Percentiles rank a stretch among this genome's conserved stretches.
These are phyloP conservation scores for Eupithecia vulgata DNA, from an alignment of 2,888 invertebrate species.

Conservation along the genomic window DNA sequence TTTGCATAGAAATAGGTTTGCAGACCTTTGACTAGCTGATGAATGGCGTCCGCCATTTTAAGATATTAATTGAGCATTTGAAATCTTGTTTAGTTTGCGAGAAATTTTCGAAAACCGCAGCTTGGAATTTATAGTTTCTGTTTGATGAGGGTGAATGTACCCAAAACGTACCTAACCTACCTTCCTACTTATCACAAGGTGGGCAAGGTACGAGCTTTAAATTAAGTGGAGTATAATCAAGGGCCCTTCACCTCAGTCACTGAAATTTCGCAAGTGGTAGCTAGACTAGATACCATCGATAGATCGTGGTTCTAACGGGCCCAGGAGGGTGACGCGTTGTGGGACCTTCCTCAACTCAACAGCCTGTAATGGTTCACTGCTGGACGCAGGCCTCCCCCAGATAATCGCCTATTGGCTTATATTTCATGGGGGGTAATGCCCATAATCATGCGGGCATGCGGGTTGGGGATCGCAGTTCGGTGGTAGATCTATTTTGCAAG, in stretches of 20 bases:
- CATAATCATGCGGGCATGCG: no score
- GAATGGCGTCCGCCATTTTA: constrained; percentile 41
- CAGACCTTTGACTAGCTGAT: constrained; percentile 46
- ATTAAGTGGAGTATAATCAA: neutral
- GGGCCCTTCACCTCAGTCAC: neutral
- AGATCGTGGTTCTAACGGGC: neutral
- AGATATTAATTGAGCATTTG: constrained; percentile 32
- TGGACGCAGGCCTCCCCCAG: no score
- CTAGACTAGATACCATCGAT: neutral
- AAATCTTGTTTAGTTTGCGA: constrained; percentile 18
- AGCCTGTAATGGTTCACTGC: no score
- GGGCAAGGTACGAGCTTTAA: neutral
- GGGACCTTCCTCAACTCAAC: no score
- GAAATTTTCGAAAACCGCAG: constrained; percentile 21
- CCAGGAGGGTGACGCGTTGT: neutral
- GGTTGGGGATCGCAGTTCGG: no score
- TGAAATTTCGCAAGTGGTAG: neutral
- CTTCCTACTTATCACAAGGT: neutral
- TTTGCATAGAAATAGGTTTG: constrained; percentile 67
- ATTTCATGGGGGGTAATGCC: no score
- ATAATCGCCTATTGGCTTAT: no score
- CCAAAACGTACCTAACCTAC: neutral
- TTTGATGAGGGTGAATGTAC: constrained; percentile 18
- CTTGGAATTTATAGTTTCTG: constrained; percentile 13
- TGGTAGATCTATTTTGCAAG: no score